phyloP scores from a whole-genome alignment of 2,888 invertebrate genomes.

The Romanomermis culicivorax region DNA sequence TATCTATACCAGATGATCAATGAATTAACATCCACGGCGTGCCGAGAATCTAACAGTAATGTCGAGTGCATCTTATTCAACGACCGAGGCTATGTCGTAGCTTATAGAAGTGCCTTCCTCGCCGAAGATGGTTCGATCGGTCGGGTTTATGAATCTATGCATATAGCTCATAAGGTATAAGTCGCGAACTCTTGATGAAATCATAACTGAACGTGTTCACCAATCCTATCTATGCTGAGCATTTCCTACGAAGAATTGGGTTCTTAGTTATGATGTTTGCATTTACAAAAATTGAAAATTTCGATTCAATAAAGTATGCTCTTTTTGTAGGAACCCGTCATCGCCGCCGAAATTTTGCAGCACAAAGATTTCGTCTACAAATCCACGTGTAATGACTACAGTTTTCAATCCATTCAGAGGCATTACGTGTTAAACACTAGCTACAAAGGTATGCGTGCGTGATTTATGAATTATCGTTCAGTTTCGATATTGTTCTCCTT shows the following conservation, averaged over 20 bases:
- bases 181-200: background rate
- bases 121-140: background rate
- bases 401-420: constrained; percentile 61
- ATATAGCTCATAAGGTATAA: constrained; percentile 56
- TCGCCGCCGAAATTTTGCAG: constrained; percentile 69
- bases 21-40: no score
- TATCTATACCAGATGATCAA: no score
- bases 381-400: constrained; percentile 57
- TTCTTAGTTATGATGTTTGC: no score
- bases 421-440: constrained; percentile 58
- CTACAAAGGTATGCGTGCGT: background rate
- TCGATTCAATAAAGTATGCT: background rate
- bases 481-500: no score
- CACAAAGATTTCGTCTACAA: constrained; percentile 61
- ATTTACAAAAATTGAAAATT: constrained; percentile 2
- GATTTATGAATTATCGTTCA: no score
- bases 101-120: constrained; percentile 25
- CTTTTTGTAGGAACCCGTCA: constrained; percentile 45
- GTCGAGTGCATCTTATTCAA: constrained; percentile 60
- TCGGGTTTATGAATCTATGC: constrained; percentile 50
- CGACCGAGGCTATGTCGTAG: constrained; percentile 63
- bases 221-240: background rate
- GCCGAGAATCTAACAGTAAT: background rate
- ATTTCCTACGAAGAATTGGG: no score
- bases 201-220: background rate